These are phyloP conservation scores for Elachura formosa DNA, from an alignment of 2,113 vertebrate species.

Conservation along the genomic window DNA sequence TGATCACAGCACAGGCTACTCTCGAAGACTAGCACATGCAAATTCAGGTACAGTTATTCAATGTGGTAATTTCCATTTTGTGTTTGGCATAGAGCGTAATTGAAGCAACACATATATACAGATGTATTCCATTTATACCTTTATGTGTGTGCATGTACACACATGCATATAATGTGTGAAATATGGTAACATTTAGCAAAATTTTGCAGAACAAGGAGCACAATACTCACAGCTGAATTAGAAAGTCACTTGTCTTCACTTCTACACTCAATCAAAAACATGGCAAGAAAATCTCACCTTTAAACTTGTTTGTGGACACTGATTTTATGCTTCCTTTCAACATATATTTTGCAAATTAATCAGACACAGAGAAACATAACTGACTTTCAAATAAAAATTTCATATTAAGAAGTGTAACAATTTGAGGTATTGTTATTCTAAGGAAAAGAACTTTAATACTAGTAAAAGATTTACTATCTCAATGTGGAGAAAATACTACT, in stretches of 20 bases:
- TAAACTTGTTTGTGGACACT: neutral
- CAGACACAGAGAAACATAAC: neutral
- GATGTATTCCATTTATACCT: neutral
- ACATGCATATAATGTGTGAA: neutral
- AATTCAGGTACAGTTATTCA: neutral
- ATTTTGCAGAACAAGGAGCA: neutral
- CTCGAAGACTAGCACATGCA: neutral
- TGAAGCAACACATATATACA: neutral
- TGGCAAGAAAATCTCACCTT: neutral
- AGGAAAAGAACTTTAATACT: neutral
- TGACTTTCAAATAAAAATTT: neutral
- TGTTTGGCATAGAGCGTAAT: neutral
- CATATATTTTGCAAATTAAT: neutral
- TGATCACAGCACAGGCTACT: neutral
- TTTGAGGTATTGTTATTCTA: neutral
- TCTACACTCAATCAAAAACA: neutral
- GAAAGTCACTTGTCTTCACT: neutral
- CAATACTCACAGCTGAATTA: neutral
- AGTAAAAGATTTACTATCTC: neutral
- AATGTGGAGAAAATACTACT: neutral
- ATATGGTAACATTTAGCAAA: neutral
- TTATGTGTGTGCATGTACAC: fast-evolving
- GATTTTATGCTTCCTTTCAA: neutral
- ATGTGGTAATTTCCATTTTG: neutral
- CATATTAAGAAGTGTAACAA: neutral